Percentiles rank a stretch among this genome's conserved stretches.
These are phyloP conservation scores for Acleris holmiana DNA, from an alignment of 2,888 invertebrate species.

Conservation along the genomic window DNA sequence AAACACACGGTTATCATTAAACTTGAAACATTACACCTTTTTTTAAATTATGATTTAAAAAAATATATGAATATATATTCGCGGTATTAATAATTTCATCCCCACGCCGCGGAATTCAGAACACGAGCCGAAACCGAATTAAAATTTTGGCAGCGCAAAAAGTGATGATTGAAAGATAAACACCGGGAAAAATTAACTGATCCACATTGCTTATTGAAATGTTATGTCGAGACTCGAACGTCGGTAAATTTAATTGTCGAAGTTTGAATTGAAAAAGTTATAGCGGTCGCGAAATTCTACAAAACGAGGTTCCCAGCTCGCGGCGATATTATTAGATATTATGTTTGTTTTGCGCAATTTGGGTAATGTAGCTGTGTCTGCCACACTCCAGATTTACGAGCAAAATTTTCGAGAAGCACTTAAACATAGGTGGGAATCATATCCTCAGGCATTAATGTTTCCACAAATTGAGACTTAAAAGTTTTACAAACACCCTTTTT, in stretches of 20 bases:
- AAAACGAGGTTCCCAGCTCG: slow-evolving; percentile 36
- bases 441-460: slow-evolving; percentile 19
- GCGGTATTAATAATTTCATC: background rate
- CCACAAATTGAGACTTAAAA: slow-evolving; percentile 4
- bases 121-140: slow-evolving; percentile 8
- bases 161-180: slow-evolving; percentile 47
- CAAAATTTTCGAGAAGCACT: slow-evolving; percentile 24
- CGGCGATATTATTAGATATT: slow-evolving; percentile 37
- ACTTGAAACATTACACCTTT: too few relatives aligned
- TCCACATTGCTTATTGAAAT: slow-evolving; percentile 72
- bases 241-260: slow-evolving; percentile 79
- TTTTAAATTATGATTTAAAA: too few relatives aligned
- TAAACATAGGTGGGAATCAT: slow-evolving; percentile 28
- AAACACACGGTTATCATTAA: too few relatives aligned
- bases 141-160: slow-evolving; percentile 16
- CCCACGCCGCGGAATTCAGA: slow-evolving; percentile 1
- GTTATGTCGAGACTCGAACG: slow-evolving; percentile 68
- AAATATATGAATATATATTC: background rate
- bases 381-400: slow-evolving; percentile 26
- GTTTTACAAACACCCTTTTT: slow-evolving; percentile 10
- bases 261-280: slow-evolving; percentile 83
- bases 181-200: slow-evolving; percentile 52
- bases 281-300: slow-evolving; percentile 73
- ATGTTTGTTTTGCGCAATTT: slow-evolving; percentile 36
- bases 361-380: slow-evolving; percentile 36